Conservation (phyloP, 2,888 invertebrate genomes). For the Amphimallon solstitiale region DNA sequence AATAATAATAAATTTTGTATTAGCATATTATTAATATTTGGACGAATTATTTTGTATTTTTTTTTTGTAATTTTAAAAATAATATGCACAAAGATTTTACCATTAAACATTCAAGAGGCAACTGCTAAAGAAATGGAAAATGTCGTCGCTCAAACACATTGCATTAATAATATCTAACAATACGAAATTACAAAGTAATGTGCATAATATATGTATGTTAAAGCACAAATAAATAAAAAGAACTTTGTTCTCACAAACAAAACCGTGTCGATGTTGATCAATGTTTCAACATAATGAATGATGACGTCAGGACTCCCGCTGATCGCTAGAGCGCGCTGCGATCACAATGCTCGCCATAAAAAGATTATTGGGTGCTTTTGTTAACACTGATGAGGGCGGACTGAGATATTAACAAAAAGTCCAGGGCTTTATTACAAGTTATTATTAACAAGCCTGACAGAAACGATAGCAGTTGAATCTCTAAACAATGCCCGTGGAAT, state of each 20-base stretch:
- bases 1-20: too few relatives aligned
- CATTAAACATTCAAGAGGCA: too few relatives aligned
- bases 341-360: slow-evolving; percentile 56
- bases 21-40: too few relatives aligned
- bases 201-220: slow-evolving; percentile 7
- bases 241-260: slow-evolving; percentile 45
- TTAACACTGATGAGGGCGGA: slow-evolving; percentile 57
- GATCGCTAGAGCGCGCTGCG: slow-evolving; percentile 49
- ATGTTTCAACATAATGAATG: slow-evolving; percentile 51
- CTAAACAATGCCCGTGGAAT: slow-evolving; percentile 50
- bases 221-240: slow-evolving; percentile 22
- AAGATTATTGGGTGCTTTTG: slow-evolving; percentile 57
- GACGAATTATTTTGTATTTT: too few relatives aligned
- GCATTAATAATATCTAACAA: too few relatives aligned
- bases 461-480: slow-evolving; percentile 44
- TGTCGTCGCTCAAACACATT: too few relatives aligned
- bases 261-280: slow-evolving; percentile 48
- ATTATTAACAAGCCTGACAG: slow-evolving; percentile 54
- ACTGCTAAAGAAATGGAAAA: too few relatives aligned
- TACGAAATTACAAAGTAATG: too few relatives aligned
- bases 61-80: too few relatives aligned
- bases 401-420: slow-evolving; percentile 55
- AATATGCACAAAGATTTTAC: too few relatives aligned
- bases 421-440: slow-evolving; percentile 52
- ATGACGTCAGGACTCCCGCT: slow-evolving; percentile 54